phyloP scores from a whole-genome alignment of 35 echinoderm and acorn worm genomes.

The Ophiothrix spiculata region DNA sequence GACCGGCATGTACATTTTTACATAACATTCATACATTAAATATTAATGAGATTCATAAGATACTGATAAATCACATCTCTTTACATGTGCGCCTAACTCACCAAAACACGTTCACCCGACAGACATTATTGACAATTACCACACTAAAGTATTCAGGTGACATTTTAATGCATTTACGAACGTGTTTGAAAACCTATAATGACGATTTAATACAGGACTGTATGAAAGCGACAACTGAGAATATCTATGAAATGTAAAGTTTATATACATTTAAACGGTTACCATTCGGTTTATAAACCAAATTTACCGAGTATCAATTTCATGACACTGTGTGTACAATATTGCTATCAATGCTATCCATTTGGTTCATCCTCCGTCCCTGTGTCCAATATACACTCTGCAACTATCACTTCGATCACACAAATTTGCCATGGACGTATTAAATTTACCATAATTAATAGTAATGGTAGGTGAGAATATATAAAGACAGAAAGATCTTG shows the following conservation, averaged over 20 bases:
- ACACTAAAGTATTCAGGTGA: background rate
- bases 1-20: background rate
- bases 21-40: background rate
- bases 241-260: background rate
- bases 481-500: background rate
- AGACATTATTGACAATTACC: background rate
- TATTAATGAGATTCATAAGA: background rate
- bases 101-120: background rate
- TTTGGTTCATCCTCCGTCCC: background rate
- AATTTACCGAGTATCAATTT: background rate
- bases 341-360: background rate
- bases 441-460: constrained; percentile 46
- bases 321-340: background rate
- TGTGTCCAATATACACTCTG: background rate
- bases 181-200: no score
- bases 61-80: background rate
- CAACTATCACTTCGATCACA: background rate
- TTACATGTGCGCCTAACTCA: background rate
- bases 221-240: background rate
- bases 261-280: background rate
- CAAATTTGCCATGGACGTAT: constrained; percentile 39
- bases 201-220: background rate
- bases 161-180: background rate
- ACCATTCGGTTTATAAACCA: background rate
- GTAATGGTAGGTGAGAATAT: background rate